These are phyloP conservation scores for Lipophrys pholis DNA, from an alignment of 2,113 vertebrate genomes.

Conservation along the genomic window DNA sequence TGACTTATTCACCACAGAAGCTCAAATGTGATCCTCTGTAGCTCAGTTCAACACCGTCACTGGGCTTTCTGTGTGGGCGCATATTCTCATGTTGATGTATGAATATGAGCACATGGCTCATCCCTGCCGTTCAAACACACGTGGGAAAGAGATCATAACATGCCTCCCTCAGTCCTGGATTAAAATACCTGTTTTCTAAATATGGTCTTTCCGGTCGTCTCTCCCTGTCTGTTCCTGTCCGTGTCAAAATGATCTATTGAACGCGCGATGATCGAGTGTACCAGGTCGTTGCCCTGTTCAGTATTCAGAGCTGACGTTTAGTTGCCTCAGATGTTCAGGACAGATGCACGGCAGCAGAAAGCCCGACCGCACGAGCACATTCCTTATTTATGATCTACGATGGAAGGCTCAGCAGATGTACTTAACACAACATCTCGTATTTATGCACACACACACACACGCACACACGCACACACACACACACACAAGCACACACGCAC, in stretches of 20 bases:
- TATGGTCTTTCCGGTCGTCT: not conserved
- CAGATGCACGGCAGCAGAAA: constrained; percentile 51
- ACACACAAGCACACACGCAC: not conserved
- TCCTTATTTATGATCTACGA: constrained; percentile 63
- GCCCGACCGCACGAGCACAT: constrained; percentile 27
- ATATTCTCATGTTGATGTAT: constrained; percentile 4
- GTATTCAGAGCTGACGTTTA: constrained; percentile 9
- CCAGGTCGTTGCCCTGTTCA: constrained; percentile 5
- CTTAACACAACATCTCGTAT: constrained; percentile 31
- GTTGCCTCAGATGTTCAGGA: constrained; percentile 6
- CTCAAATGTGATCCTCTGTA: constrained; percentile 5
- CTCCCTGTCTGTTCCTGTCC: not conserved
- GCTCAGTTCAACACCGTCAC: constrained; percentile 19
- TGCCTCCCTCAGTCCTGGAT: constrained; percentile 8
- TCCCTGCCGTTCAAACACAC: constrained; percentile 26
- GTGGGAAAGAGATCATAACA: constrained; percentile 33
- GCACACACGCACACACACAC: not conserved
- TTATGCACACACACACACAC: constrained; percentile 20
- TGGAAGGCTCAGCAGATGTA: constrained; percentile 36
- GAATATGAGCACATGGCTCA: constrained; percentile 7
- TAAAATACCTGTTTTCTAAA: too few species aligned
- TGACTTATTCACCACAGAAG: constrained; percentile 43
- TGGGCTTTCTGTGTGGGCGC: constrained; percentile 26
- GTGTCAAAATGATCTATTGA: constrained; percentile 27
- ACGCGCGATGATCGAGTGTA: not conserved